Evolutionary conservation across 2,888 invertebrate species (phyloP).

Genomic region (Drosophila maculinotata): DNA sequence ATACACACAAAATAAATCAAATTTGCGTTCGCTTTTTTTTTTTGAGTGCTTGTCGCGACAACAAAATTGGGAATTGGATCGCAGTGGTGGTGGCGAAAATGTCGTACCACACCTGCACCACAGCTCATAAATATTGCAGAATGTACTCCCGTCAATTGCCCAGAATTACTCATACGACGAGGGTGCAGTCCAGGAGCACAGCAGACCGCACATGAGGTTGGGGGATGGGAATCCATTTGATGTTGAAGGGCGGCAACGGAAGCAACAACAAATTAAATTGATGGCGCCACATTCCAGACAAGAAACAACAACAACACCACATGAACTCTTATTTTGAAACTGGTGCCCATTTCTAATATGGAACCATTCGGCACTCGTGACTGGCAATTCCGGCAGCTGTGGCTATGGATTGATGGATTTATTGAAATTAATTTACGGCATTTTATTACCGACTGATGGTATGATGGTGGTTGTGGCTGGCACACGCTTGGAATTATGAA

Average conservation of each 20-base stretch:
- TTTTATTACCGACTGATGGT: slow-evolving; percentile 46
- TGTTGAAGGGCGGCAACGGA: slow-evolving; percentile 57
- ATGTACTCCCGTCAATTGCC: slow-evolving; percentile 37
- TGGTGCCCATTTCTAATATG: slow-evolving; percentile 20
- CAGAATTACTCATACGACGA: slow-evolving; percentile 13
- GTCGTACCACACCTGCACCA: slow-evolving; percentile 53
- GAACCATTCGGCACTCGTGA: slow-evolving; percentile 38
- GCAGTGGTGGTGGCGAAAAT: slow-evolving; percentile 11
- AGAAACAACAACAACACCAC: slow-evolving; percentile 19
- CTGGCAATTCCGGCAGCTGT: slow-evolving; percentile 40
- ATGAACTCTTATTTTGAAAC: slow-evolving; percentile 22
- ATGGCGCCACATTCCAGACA: slow-evolving; percentile 61
- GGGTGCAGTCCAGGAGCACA: too few species aligned
- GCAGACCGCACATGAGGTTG: not conserved
- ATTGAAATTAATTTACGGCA: slow-evolving; percentile 71
- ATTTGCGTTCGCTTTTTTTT: slow-evolving; percentile 24
- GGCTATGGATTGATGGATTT: slow-evolving; percentile 69
- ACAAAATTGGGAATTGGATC: slow-evolving; percentile 44
- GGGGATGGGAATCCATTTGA: slow-evolving; percentile 12
- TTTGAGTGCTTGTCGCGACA: slow-evolving; percentile 41
- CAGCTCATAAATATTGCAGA: slow-evolving; percentile 68
- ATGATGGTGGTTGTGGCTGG: slow-evolving; percentile 2
- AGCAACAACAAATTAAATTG: slow-evolving; percentile 69
- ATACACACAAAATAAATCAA: slow-evolving; percentile 58
- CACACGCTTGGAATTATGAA: slow-evolving; percentile 44